phyloP scores from a whole-genome alignment of 2,888 invertebrate species.

The Sinhomidia bicolor region DNA sequence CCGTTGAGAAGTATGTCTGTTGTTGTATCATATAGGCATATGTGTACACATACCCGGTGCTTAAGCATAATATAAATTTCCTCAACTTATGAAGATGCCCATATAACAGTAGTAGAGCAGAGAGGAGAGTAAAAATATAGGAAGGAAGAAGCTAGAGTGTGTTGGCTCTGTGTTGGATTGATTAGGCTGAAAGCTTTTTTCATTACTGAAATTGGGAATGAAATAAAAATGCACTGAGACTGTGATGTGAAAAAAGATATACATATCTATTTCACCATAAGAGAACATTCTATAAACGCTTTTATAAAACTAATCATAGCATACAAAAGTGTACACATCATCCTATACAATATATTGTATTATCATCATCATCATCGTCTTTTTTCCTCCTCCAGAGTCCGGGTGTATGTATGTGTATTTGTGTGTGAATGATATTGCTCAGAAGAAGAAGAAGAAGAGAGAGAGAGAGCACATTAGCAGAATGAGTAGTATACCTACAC shows the following conservation, averaged over 20 bases:
- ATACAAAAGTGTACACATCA: constrained; percentile 40
- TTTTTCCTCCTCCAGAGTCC: neutral
- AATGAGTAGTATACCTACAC: constrained; percentile 55
- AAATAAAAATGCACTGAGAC: constrained; percentile 78
- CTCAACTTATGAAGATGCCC: neutral
- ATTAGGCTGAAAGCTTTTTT: constrained; percentile 80
- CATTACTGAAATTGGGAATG: constrained; percentile 80
- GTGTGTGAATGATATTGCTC: constrained; percentile 52
- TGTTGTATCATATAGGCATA: neutral
- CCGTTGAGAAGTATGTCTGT: neutral
- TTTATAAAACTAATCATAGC: constrained; percentile 64
- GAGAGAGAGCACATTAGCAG: constrained; percentile 65
- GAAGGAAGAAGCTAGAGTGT: neutral
- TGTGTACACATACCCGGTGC: neutral
- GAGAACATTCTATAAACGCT: neutral
- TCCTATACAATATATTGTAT: neutral
- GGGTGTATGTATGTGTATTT: neutral
- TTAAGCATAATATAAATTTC: too few relatives aligned
- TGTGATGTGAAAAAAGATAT: constrained; percentile 58
- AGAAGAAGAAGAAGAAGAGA: too few relatives aligned
- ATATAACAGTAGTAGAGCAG: neutral
- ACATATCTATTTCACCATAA: constrained; percentile 27
- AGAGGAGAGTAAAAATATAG: too few relatives aligned
- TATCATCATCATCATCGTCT: neutral
- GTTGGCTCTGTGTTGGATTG: constrained; percentile 76